Evolutionary conservation across 1,140 invertebrate genomes (phyloP).

Genomic region (Trichomalopsis sarcophagae): DNA sequence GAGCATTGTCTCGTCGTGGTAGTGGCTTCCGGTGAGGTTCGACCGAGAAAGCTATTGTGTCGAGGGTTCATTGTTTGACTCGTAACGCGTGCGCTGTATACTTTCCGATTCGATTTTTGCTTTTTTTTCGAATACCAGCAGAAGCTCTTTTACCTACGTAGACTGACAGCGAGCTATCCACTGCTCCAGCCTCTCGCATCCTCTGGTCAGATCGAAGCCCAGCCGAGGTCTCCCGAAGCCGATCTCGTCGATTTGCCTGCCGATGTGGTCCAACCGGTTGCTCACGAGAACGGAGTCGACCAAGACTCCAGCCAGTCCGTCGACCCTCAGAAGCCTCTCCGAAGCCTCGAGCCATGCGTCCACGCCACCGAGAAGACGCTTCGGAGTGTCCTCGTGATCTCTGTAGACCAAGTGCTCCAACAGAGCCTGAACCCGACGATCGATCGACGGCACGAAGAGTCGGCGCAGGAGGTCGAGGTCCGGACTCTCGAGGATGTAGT

Average conservation of each 20-base stretch:
- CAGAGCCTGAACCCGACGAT: constrained; percentile 55
- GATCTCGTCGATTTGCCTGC: constrained; percentile 57
- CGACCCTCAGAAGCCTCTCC: not conserved
- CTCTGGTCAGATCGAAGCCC: not conserved
- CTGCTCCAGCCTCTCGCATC: constrained; percentile 51
- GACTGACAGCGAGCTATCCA: constrained; percentile 54
- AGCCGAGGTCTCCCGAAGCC: constrained; percentile 52
- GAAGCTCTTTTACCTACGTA: constrained; percentile 54
- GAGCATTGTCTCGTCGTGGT: not conserved
- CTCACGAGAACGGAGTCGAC: constrained; percentile 60
- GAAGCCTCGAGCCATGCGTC: not conserved
- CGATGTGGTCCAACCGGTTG: constrained; percentile 59
- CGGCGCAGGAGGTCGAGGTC: constrained; percentile 52
- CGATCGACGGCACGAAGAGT: constrained; percentile 61
- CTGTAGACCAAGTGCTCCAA: constrained; percentile 62
- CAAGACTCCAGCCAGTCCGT: constrained; percentile 47
- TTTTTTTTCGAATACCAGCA: constrained; percentile 12
- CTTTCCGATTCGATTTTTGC: not conserved
- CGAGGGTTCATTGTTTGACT: not conserved
- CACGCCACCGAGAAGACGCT: not conserved
- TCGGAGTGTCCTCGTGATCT: constrained; percentile 31
- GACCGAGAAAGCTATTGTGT: not conserved
- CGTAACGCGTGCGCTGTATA: no score
- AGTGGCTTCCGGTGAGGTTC: not conserved
- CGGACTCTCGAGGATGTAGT: not conserved